These are phyloP conservation scores for Rhabditoides inermis DNA, from an alignment of 2,888 invertebrate species.

Conservation along the genomic window DNA sequence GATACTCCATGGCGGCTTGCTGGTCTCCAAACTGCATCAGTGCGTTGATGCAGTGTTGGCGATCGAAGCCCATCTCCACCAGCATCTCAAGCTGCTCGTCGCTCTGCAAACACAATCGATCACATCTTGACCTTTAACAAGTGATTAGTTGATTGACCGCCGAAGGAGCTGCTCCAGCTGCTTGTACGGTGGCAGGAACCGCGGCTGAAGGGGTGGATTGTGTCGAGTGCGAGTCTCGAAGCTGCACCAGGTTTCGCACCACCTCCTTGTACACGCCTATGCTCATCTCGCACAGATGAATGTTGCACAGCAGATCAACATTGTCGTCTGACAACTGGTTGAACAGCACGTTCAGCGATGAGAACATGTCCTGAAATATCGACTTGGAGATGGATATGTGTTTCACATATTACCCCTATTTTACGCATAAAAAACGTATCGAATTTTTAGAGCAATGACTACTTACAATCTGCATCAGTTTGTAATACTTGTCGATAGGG, in stretches of 20 bases:
- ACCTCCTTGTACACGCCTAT: slow-evolving; percentile 28
- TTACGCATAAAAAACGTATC: not conserved
- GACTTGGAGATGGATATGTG: not conserved
- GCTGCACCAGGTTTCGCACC: not conserved
- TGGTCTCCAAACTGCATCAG: slow-evolving; percentile 6
- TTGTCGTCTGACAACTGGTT: slow-evolving; percentile 10
- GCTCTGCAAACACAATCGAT: no score
- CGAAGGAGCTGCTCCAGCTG: no score
- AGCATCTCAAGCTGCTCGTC: slow-evolving; percentile 16
- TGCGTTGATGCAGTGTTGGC: slow-evolving; percentile 25
- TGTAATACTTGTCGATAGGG: slow-evolving; percentile 14
- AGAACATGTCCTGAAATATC: slow-evolving; percentile 14
- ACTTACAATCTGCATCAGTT: slow-evolving; percentile 14
- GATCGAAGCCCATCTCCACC: slow-evolving; percentile 40
- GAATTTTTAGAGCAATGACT: slow-evolving; percentile 13
- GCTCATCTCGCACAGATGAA: slow-evolving; percentile 18
- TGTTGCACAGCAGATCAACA: slow-evolving; percentile 13
- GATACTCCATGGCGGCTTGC: slow-evolving; percentile 21
- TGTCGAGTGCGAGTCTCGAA: not conserved
- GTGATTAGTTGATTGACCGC: no score
- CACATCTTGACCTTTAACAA: no score
- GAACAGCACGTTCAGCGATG: slow-evolving; percentile 9
- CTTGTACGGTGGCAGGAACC: no score
- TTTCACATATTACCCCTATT: not conserved
- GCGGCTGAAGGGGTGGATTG: no score